phyloP scores from a whole-genome alignment of 2,888 invertebrate genomes.

The Tipula unca region DNA sequence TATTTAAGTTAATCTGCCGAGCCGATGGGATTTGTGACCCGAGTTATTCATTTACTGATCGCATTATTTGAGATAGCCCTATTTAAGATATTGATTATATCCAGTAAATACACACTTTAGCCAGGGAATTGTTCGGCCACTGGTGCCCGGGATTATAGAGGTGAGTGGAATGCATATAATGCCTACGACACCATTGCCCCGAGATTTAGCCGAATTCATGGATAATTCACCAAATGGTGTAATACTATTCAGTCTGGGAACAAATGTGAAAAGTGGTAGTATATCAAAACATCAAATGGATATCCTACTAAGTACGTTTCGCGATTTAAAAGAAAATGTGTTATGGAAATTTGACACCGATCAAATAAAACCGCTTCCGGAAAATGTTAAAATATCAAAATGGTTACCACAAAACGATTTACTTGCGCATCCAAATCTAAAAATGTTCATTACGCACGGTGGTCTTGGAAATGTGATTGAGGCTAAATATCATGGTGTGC shows the following conservation, averaged over 20 bases:
- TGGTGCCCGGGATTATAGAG: slow-evolving; percentile 23
- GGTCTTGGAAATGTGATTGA: not conserved
- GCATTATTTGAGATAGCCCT: no score
- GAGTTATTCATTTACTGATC: no score
- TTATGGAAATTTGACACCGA: not conserved
- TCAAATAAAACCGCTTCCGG: not conserved
- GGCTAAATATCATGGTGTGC: not conserved
- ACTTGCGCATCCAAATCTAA: not conserved
- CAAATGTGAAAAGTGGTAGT: no score
- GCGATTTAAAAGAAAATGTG: not conserved
- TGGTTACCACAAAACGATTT: not conserved
- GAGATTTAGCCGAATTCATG: no score
- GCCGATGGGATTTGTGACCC: no score
- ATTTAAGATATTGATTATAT: no score
- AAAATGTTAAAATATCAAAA: not conserved
- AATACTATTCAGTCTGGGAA: no score
- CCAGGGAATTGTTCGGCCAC: slow-evolving; percentile 20
- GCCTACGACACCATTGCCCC: not conserved
- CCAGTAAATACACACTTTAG: slow-evolving; percentile 18
- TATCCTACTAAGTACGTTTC: slow-evolving; percentile 31
- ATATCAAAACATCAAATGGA: slow-evolving; percentile 8
- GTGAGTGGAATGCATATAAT: slow-evolving; percentile 23
- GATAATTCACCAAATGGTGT: no score
- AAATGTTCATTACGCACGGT: not conserved
- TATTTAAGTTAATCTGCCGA: no score